phyloP scores from a whole-genome alignment of 2,888 invertebrate genomes.

The Lycophotia porphyrea region DNA sequence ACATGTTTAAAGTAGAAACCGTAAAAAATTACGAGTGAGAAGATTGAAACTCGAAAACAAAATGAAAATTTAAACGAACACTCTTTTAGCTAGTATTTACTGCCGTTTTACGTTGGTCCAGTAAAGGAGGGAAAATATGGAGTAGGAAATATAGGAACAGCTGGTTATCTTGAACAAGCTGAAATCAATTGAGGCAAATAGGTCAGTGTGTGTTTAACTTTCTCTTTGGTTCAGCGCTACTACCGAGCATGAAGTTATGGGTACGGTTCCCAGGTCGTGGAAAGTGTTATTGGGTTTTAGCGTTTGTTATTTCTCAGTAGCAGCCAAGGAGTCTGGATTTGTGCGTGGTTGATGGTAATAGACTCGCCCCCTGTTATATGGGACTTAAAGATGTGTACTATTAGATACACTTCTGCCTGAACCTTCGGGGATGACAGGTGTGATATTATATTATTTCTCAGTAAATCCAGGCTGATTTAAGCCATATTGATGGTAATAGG shows the following conservation, averaged over 20 bases:
- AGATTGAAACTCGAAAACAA: slow-evolving; percentile 55
- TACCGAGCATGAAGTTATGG: not conserved
- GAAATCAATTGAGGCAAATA: slow-evolving; percentile 51
- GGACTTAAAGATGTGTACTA: too few relatives aligned
- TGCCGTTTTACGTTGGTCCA: slow-evolving; percentile 36
- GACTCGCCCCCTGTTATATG: not conserved
- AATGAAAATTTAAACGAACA: slow-evolving; percentile 54
- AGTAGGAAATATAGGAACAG: slow-evolving; percentile 17
- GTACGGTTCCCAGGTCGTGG: not conserved
- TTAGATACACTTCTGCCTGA: too few relatives aligned
- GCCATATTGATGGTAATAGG: not conserved
- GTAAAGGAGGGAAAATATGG: slow-evolving; percentile 45
- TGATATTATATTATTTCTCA: slow-evolving; percentile 13
- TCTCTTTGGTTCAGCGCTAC: not conserved
- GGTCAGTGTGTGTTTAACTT: slow-evolving; percentile 32
- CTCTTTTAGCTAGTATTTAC: slow-evolving; percentile 54
- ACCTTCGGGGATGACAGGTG: not conserved
- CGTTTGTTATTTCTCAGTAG: not conserved
- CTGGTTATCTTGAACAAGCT: slow-evolving; percentile 43
- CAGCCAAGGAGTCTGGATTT: not conserved
- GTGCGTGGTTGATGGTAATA: not conserved
- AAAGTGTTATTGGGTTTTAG: not conserved
- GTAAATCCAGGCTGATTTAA: not conserved
- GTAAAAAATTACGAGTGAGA: slow-evolving; percentile 46
- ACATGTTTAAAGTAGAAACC: slow-evolving; percentile 44